phyloP scores from a whole-genome alignment of 2,888 invertebrate genomes.

The Zaprionus bogoriensis region DNA sequence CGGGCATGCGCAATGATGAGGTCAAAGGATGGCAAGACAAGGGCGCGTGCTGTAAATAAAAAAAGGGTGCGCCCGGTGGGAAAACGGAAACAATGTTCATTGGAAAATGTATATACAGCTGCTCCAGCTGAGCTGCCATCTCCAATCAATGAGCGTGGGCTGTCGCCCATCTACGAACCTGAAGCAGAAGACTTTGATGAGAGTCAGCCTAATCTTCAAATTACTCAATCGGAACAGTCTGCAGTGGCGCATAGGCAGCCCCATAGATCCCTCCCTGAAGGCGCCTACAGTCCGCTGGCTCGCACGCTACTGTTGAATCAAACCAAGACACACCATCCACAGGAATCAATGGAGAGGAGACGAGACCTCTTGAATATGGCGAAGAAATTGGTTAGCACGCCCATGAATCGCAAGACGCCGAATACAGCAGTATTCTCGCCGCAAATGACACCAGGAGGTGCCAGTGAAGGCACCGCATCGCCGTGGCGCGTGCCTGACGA shows the following conservation, averaged over 20 bases:
- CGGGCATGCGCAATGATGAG: slow-evolving; percentile 84
- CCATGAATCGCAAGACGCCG: slow-evolving; percentile 48
- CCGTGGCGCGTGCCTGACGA: slow-evolving; percentile 81
- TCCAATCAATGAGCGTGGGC: not conserved
- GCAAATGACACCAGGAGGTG: not conserved
- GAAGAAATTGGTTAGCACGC: slow-evolving; percentile 75
- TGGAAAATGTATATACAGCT: slow-evolving; percentile 11
- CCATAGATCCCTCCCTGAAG: slow-evolving; percentile 5
- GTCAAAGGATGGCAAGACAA: slow-evolving; percentile 78
- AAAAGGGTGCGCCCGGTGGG: slow-evolving; percentile 47
- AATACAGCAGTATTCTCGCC: slow-evolving; percentile 55
- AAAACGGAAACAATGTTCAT: slow-evolving; percentile 46
- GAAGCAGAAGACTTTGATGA: slow-evolving; percentile 11
- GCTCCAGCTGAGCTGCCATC: not conserved
- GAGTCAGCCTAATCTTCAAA: not conserved
- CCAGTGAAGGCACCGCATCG: slow-evolving; percentile 48
- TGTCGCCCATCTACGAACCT: slow-evolving; percentile 52
- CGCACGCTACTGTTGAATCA: slow-evolving; percentile 72
- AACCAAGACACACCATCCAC: slow-evolving; percentile 45
- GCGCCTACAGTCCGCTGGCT: slow-evolving; percentile 73
- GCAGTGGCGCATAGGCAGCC: slow-evolving; percentile 4
- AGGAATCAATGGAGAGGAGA: slow-evolving; percentile 16
- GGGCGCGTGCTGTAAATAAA: slow-evolving; percentile 31
- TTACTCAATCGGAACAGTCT: not conserved
- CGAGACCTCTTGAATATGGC: slow-evolving; percentile 67